Base-by-base conservation (phyloP, 1,140 invertebrate species). In the Bombus cullumanus region DNA sequence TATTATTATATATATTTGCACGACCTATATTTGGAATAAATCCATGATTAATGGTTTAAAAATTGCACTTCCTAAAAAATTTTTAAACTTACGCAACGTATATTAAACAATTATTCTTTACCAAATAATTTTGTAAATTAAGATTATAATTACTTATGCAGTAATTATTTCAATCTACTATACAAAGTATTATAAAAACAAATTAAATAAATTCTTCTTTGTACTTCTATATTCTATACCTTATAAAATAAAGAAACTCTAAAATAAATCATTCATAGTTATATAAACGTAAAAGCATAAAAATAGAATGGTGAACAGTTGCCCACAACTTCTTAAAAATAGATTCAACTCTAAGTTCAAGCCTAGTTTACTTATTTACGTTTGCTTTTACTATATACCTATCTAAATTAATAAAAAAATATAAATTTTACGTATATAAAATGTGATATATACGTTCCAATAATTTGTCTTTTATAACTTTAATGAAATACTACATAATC, bases 331-430 rank as follows among this genome's bases (percentile, higher is more conserved):
- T 72, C 18, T 62, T 59, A 81, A 72, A 68, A 72, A 81, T 72
- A 81, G 72, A 15, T 81, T 66, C 41, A 71, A 73, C 68, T 1
- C 31, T 41, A 77, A 81, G 31, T 31, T 62, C 13, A 66, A 85
- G 73, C 13, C 34, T 69, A 85, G 43, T 53, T 75, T 25, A 10
- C n/a, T 87, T 43, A 22, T n/a, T 81, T 47, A 6, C 8, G 62
- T 59, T 15, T 64, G n/a, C 13, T 37, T 66, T 73, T 22, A 69
- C 1, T 80, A 37, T 28, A 10, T 37, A 79, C 28, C 13, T 79
- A 28, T 9, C 31, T n/a, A 84, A 87, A 88, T 72, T 43, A 15
- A 15, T 59, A 10, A 62, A 62, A 62, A 86, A 71, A 73, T 84
- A 69, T 39, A 53, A 74, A 68, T 37, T 47, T 62, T 82, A 41